Base-by-base conservation (phyloP, 2,113 vertebrate genomes). In the Enhydra lutris region DNA sequence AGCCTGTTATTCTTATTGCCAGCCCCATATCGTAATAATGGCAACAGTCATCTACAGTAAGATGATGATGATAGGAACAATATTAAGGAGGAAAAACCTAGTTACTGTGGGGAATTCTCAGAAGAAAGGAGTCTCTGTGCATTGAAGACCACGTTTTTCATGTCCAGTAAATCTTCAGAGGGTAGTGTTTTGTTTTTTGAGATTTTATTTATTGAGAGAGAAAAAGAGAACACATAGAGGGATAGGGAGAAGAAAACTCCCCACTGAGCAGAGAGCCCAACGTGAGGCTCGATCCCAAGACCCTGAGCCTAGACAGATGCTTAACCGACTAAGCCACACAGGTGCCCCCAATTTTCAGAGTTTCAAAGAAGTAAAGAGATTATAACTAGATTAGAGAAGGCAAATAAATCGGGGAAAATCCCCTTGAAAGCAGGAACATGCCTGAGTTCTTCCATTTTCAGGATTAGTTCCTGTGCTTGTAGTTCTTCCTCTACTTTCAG, bases 21-120 rank as follows among this genome's bases (percentile, higher is more conserved):
- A 55, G 57, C 24, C 34, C 11, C 10, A 15, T 4, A 65, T 47
- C 1, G 20, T 24, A 69, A 24, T 13, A 39, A 83, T 29, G 36
- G 1, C 21, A 31, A 17, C 24, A 57, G 34, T 42, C 39, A 81
- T n/a, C 36, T n/a, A 20, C 12, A 11, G 39, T 2, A 3, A 59
- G 3, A 15, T 0, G 6, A 50, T 4, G 17, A 65, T 21, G 4
- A 67, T 13, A 17, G 0, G 4, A 42, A 21, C 0, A 26, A 7
- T 50, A 20, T 8, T 42, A 26, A 24, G 18, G 61, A 78, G 20
- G 11, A 67, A 26, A 89, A 39, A 14, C 34, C 34, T 59, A 23
- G 47, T 1, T 36, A 23, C 13, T 36, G 3, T 8, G 21, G 34
- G 21, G 31, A 80, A 65, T 39, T 73, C 6, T 59, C 23, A 83